These are phyloP conservation scores for Onychomys arenicola DNA, from an alignment of 2,797 vertebrate species.

Conservation along the genomic window DNA sequence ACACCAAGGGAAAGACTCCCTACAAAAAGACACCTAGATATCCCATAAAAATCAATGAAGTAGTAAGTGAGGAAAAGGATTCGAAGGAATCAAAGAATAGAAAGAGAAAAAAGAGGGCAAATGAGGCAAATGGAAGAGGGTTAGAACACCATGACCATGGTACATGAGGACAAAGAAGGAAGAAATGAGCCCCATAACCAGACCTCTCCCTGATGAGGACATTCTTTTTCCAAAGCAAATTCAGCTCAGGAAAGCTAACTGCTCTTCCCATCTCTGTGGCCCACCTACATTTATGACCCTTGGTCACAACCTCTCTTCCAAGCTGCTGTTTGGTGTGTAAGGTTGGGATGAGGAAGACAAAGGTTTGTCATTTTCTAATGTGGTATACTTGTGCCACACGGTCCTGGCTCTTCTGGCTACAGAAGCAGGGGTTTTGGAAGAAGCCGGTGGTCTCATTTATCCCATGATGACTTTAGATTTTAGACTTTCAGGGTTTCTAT, in stretches of 20 bases:
- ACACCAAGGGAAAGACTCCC: neutral
- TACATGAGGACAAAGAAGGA: neutral
- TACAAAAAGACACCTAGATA: neutral
- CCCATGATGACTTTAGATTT: constrained; percentile 40
- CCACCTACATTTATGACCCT: constrained; percentile 14
- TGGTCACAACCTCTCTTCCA: neutral
- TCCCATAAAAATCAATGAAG: neutral
- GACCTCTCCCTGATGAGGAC: neutral
- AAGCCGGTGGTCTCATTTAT: constrained; percentile 12
- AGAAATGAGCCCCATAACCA: neutral
- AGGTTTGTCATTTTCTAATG: constrained; percentile 13
- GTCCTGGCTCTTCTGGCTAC: constrained; percentile 38
- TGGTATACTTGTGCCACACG: neutral
- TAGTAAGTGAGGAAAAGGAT: neutral
- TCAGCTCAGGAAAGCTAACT: neutral
- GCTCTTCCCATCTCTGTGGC: neutral
- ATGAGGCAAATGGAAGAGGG: neutral
- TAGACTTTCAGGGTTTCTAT: constrained; percentile 31
- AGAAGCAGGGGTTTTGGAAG: neutral
- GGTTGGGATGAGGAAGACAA: neutral
- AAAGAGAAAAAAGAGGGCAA: neutral
- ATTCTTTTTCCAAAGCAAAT: neutral
- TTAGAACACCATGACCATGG: neutral
- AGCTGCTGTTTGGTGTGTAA: neutral
- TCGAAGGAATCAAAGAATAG: neutral